Conservation (phyloP, 2,888 invertebrate species). For the Liodrosophila aerea region DNA sequence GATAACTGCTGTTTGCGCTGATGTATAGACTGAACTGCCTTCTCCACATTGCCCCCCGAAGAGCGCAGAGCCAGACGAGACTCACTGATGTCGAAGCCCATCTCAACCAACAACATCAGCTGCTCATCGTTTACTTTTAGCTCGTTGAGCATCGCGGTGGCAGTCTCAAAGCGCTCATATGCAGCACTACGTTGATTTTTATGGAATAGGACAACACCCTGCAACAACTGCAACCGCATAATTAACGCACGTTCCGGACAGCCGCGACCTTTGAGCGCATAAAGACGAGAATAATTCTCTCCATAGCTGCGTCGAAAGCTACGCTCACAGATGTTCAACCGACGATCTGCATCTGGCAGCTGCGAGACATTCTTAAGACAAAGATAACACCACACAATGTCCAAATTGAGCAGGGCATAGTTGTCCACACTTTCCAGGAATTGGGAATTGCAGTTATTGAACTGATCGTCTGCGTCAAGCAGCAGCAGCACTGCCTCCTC, state of each 20-base stretch:
- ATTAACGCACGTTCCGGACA: conserved; percentile 88
- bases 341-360: conserved; percentile 88
- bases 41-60: conserved; percentile 84
- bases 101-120: conserved; percentile 84
- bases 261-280: conserved; percentile 85
- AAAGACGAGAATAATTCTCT: conserved; percentile 85
- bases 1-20: conserved; percentile 84
- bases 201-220: conserved; percentile 91
- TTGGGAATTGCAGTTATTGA: conserved; percentile 83
- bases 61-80: conserved; percentile 88
- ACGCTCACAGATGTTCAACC: conserved; percentile 87
- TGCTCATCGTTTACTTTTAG: conserved; percentile 85
- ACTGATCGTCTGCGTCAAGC: conserved; percentile 90
- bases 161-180: conserved; percentile 84
- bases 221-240: conserved; percentile 90
- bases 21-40: conserved; percentile 87
- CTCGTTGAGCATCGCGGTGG: conserved; percentile 86
- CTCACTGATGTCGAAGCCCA: conserved; percentile 87
- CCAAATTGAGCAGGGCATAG: conserved; percentile 91
- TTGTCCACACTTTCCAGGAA: conserved; percentile 89
- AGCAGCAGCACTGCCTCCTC: conserved; percentile 88
- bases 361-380: conserved; percentile 87
- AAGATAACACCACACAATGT: conserved; percentile 95
- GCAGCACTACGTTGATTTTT: conserved; percentile 88
- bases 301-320: conserved; percentile 87